These are phyloP conservation scores for Stictonetta naevosa DNA, from an alignment of 2,113 vertebrate genomes.

Conservation along the genomic window DNA sequence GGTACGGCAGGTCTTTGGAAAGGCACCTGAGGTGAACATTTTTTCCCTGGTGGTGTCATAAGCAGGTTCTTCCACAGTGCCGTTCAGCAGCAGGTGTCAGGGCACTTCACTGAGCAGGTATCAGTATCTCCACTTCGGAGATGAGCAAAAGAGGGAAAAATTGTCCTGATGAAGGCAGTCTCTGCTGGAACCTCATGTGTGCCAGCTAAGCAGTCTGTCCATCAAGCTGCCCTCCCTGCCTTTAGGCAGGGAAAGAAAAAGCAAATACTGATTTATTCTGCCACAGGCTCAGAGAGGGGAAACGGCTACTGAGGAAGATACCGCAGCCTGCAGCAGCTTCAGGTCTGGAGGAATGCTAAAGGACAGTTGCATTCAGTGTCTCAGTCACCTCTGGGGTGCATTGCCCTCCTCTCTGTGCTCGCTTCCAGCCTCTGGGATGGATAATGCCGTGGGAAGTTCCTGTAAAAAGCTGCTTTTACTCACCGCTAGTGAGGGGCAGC, in stretches of 20 bases:
- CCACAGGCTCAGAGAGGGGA: background rate
- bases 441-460: background rate
- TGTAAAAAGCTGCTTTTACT: background rate
- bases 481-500: background rate
- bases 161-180: background rate
- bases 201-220: background rate
- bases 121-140: background rate
- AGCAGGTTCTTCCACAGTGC: background rate
- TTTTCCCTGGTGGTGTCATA: background rate
- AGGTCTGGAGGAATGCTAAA: background rate
- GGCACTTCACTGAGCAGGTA: background rate
- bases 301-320: background rate
- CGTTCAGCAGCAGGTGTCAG: background rate
- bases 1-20: background rate
- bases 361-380: background rate
- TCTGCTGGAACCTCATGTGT: background rate
- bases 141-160: background rate
- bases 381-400: background rate
- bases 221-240: background rate
- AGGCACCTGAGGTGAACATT: background rate
- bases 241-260: background rate
- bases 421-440: background rate
- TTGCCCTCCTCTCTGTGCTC: fast-evolving
- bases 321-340: background rate
- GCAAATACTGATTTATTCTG: background rate